Percentiles rank a stretch among this genome's conserved stretches.
phyloP scores from a whole-genome alignment of 2,113 vertebrate genomes.

The Microcebus tavaratra region DNA sequence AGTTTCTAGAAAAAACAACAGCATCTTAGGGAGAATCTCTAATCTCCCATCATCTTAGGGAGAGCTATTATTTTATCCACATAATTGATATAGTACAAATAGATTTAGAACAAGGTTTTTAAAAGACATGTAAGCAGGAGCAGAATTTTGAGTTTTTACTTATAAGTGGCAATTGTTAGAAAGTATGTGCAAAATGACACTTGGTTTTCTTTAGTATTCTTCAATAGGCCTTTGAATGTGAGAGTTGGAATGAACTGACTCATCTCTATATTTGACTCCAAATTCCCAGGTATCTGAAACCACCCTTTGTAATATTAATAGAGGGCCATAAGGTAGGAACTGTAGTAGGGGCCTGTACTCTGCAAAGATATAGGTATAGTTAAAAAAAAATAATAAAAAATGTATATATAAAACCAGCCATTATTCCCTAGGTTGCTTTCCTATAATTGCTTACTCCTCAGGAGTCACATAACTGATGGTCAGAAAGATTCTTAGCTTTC shows the following conservation, averaged over 20 bases:
- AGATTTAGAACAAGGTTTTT: slow-evolving; percentile 45
- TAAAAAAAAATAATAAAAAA: too few relatives aligned
- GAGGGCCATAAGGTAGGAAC: too few relatives aligned
- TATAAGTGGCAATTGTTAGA: slow-evolving; percentile 33
- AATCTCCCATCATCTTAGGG: background rate
- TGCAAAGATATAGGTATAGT: too few relatives aligned
- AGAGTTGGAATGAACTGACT: background rate
- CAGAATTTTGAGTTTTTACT: slow-evolving; percentile 48
- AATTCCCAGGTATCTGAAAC: background rate
- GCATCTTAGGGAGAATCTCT: slow-evolving; percentile 32
- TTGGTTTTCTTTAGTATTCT: slow-evolving; percentile 54
- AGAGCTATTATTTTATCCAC: slow-evolving; percentile 49
- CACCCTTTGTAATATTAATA: too few relatives aligned
- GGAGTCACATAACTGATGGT: too few relatives aligned
- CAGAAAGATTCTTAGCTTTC: too few relatives aligned
- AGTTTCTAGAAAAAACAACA: slow-evolving; percentile 60
- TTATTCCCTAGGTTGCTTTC: too few relatives aligned
- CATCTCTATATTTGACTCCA: background rate
- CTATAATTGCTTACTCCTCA: too few relatives aligned
- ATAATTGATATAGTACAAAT: slow-evolving; percentile 52
- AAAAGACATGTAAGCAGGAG: slow-evolving; percentile 16
- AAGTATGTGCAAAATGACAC: slow-evolving; percentile 22
- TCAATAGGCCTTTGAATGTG: background rate
- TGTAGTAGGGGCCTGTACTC: too few relatives aligned
- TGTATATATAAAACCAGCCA: too few relatives aligned